Conservation (phyloP, 2,888 invertebrate species). For the Dynastes maya region DNA sequence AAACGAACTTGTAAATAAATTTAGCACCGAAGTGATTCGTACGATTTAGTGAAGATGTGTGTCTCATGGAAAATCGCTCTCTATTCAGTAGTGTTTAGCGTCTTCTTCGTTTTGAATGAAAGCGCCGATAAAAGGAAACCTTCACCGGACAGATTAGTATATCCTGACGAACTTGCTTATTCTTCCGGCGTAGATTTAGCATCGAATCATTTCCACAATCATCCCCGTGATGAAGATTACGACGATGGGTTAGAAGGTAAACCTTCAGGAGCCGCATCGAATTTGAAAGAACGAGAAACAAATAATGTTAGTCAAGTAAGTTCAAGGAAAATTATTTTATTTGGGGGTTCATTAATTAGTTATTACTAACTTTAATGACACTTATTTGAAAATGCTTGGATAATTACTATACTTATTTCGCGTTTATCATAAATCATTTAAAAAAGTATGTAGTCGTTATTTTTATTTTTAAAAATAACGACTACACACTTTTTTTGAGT, state of each 20-base stretch:
- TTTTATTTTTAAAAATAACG: too few relatives aligned
- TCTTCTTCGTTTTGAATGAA: slow-evolving; percentile 23
- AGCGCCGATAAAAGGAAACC: neutral
- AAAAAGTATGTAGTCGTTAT: too few relatives aligned
- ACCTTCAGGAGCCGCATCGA: neutral
- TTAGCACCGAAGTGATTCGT: neutral
- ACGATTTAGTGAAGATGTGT: slow-evolving; percentile 6
- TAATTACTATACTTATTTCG: too few relatives aligned
- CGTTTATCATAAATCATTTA: too few relatives aligned
- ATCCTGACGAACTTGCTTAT: slow-evolving; percentile 4
- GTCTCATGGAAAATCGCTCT: neutral
- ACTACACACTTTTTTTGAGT: too few relatives aligned
- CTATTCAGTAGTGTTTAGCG: neutral
- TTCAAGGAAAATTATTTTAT: neutral
- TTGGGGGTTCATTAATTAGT: too few relatives aligned
- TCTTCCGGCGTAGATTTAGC: slow-evolving; percentile 13
- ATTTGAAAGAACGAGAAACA: neutral
- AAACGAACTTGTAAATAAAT: neutral
- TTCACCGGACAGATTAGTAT: slow-evolving; percentile 9
- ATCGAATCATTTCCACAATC: slow-evolving; percentile 27
- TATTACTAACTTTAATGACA: too few relatives aligned
- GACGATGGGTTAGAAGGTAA: slow-evolving; percentile 19
- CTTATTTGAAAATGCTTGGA: too few relatives aligned
- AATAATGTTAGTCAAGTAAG: slow-evolving; percentile 10
- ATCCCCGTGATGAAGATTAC: slow-evolving; percentile 42